Evolutionary conservation across 2,797 vertebrate genomes (phyloP), one percentile per base, ranked within the genome.

Genomic region (Chaetophractus vellerosus): DNA sequence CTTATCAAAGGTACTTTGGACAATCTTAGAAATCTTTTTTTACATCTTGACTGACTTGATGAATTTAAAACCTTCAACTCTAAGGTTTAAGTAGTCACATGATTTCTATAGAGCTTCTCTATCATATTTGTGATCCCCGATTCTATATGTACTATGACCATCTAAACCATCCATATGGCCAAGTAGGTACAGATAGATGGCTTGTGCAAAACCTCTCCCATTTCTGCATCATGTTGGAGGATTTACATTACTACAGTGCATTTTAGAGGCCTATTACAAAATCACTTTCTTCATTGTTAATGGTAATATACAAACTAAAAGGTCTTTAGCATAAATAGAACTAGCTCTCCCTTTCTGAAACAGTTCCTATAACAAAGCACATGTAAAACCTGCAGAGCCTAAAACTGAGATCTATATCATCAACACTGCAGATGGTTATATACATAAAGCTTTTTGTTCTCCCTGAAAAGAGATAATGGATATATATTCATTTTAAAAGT

Each of bases 401-500:
- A 50, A 85, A 15, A 36, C 11, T 45, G 78, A 75, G 21, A 19
- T 57, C 24, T 86, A 0, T 76, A 45, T 91, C 12, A 88, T 16
- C 45, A 91, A 55, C 31, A 61, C 14, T 72, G 31, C 6, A 36
- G 23, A 78, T 33, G n/a, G n/a, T n/a, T n/a, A 79, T 23, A 41
- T 26, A 28, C 12, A 66, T 28, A 66, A 28, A 90, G 66, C 50
- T 90, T 81, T 68, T 26, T 93, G 41, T 93, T 88, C 68, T 94
- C 31, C 45, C 63, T 84, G 36, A 50, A 78, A 82, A 92, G 24
- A 94, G 50, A 26, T 84, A 84, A 94, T 36, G 38, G 41, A 41
- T 50, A 45, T 45, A 84, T 63, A 94, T 92, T 82, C 68, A 94
- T 94, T 94, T 94, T 24, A 88, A 91, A 94, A 81, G 36, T 96